These are phyloP conservation scores for Stramonita haemastoma DNA, from an alignment of 2,888 invertebrate genomes.

Conservation along the genomic window DNA sequence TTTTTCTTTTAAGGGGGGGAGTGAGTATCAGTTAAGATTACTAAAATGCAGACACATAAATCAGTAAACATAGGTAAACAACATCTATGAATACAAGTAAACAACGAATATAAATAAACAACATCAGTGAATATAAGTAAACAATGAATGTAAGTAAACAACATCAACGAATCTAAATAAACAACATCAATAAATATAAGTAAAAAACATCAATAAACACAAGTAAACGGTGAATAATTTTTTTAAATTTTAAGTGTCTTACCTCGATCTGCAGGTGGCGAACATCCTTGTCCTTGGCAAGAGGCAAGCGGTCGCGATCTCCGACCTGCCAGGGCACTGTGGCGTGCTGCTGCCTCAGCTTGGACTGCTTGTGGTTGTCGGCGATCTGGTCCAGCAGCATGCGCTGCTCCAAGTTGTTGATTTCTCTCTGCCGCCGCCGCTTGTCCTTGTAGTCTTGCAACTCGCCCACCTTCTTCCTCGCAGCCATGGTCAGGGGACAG, in stretches of 20 bases:
- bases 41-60: not conserved
- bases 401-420: conserved; percentile 66
- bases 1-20: no score
- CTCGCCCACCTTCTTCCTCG: conserved; percentile 56
- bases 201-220: no score
- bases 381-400: conserved; percentile 64
- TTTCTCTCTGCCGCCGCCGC: conserved; percentile 59
- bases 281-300: conserved; percentile 63
- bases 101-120: no score
- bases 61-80: not conserved
- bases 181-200: no score
- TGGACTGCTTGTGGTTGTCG: conserved; percentile 39
- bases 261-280: conserved; percentile 66
- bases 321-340: conserved; percentile 27
- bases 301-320: conserved; percentile 55
- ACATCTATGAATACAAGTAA: no score
- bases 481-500: conserved; percentile 42
- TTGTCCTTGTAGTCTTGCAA: conserved; percentile 55
- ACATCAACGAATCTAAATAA: no score
- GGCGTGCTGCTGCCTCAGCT: conserved; percentile 47
- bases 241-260: conserved; percentile 12
- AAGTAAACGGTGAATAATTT: no score
- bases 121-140: no score
- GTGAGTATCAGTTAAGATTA: no score
- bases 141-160: no score